Base-by-base conservation (phyloP, 35 echinoderm and acorn worm genomes). In the Nesometra sesokonis region DNA sequence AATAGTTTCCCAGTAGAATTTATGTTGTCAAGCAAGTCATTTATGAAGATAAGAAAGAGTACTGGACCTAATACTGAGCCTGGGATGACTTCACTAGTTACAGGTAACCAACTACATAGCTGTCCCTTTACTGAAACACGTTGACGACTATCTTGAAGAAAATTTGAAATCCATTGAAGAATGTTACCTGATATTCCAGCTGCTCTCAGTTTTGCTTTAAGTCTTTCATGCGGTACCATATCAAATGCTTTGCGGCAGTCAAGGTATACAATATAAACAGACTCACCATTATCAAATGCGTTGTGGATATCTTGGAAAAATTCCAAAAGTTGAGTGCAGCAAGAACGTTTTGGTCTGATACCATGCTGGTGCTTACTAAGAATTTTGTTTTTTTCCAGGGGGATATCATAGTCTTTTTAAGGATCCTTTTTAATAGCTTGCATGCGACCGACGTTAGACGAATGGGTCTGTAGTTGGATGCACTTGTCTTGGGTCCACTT, bases 1-100 rank as follows among this genome's bases (percentile, higher is more conserved):
- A 90, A 90, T 77, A 85, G 34, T 13, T 82, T 84, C 17, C 57
- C 82, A 4, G 30, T 43, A 5, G 79, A 90, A 17, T 57, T 23
- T 0, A 37, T 84, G 3, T 77, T 82, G 30, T 36, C 32, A 80
- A 34, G 32, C 4, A 80, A 0, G 79, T 80, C 79, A 27, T 80
- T 80, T 31, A 80, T 80, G 31, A 80, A 80, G 32, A 80, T 80
- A 11, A 80, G 79, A 30, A 80, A 80, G 27, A 80, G 79, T n/a
- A 80, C 79, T 34, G 79, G 79, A 32, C 79, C 79, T 36, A 80
- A 3, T 32, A 80, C 79, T 34, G 79, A 80, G 19, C 79, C 79
- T 80, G 13, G 79, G 35, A n/a, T 7, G 7, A 80, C 79, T 7
- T 30, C 79, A 80, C 19, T 32, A 34, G 79, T 80, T 0, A 80